These are phyloP conservation scores for Glaucidium brasilianum DNA, from an alignment of 2,113 vertebrate genomes.

Conservation along the genomic window DNA sequence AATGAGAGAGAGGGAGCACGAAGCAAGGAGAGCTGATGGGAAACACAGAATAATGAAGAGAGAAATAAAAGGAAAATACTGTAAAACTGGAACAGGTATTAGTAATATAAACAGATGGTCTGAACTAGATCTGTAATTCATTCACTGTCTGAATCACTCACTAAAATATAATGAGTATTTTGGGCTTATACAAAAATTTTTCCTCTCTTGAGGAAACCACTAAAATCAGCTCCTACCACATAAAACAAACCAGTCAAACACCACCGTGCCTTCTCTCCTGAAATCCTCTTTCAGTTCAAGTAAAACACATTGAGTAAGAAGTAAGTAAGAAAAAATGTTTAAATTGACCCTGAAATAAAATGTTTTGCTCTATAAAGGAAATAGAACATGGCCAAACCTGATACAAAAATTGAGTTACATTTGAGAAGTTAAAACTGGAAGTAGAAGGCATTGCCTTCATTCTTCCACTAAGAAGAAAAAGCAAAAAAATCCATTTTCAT, in stretches of 20 bases:
- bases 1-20: background rate
- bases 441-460: background rate
- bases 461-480: background rate
- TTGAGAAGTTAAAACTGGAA: background rate
- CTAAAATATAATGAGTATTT: background rate
- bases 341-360: background rate
- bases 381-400: background rate
- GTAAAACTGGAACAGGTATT: background rate
- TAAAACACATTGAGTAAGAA: background rate
- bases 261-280: background rate
- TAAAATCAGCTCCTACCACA: background rate
- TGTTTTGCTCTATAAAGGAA: background rate
- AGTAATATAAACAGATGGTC: background rate
- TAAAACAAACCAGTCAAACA: background rate
- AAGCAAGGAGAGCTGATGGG: background rate
- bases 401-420: background rate
- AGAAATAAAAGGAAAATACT: background rate
- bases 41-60: background rate
- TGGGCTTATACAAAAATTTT: background rate
- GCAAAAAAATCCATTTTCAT: background rate
- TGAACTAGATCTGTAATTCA: background rate
- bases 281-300: background rate
- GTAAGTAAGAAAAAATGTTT: background rate
- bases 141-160: background rate
- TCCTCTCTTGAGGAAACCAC: background rate